A percentile compares a stretch with the other conserved stretches of the same genome.
Evolutionary conservation across 2,888 invertebrate genomes (phyloP).

Genomic region (Calephelis perditalis): DNA sequence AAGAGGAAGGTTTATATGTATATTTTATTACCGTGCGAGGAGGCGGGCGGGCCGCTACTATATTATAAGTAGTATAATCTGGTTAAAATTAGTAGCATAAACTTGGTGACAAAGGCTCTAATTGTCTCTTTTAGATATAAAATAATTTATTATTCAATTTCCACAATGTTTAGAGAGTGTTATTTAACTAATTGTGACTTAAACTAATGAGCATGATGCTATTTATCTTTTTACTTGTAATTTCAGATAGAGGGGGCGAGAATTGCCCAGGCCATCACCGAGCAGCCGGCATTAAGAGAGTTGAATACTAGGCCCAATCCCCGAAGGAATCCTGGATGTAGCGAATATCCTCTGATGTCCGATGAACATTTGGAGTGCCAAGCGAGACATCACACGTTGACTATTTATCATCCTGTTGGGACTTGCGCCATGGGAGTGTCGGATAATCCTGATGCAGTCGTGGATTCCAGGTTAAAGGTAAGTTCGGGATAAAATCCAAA

Average conservation of each 20-base stretch:
- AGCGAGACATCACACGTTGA: conserved; percentile 85
- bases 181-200: no score
- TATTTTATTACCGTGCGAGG: no score
- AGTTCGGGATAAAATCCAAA: conserved; percentile 21
- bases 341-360: conserved; percentile 78
- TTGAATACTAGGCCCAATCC: conserved; percentile 82
- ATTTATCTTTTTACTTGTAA: not conserved
- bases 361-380: conserved; percentile 88
- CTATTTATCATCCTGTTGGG: conserved; percentile 89
- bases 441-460: conserved; percentile 77
- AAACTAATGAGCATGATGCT: no score
- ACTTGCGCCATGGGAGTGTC: conserved; percentile 89
- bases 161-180: no score
- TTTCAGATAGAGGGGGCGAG: conserved; percentile 85
- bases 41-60: no score
- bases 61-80: no score
- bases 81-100: no score
- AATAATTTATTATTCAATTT: no score
- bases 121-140: no score
- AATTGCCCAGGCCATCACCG: conserved; percentile 78
- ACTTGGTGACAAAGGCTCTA: no score
- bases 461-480: conserved; percentile 81
- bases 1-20: no score
- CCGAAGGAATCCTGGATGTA: conserved; percentile 82
- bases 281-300: conserved; percentile 78